These are phyloP conservation scores for Gambusia affinis DNA, from an alignment of 2,113 vertebrate genomes.

Conservation along the genomic window DNA sequence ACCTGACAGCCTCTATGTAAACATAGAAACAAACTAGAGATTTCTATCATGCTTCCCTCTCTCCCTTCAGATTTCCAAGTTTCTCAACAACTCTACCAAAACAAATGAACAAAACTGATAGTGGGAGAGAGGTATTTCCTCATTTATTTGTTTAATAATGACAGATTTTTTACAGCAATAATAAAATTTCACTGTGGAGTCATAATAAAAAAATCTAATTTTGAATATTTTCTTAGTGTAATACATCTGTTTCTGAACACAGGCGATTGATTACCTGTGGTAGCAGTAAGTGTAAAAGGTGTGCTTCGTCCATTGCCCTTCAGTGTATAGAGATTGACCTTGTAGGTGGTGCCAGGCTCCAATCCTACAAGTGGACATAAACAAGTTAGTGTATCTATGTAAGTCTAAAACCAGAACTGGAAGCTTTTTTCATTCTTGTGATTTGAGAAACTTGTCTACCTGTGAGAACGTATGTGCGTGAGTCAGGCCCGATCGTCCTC, in stretches of 20 bases:
- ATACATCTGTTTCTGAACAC: not conserved
- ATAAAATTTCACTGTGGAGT: not conserved
- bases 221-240: not conserved
- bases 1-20: not conserved
- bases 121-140: not conserved
- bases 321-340: slow-evolving; percentile 91
- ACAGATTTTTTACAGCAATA: not conserved
- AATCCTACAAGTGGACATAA: slow-evolving; percentile 75
- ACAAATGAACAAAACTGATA: not conserved
- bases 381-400: not conserved
- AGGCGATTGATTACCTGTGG: slow-evolving; percentile 84
- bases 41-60: not conserved
- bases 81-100: not conserved
- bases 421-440: not conserved
- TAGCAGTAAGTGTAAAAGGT: slow-evolving; percentile 87
- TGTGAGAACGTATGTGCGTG: slow-evolving; percentile 85
- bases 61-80: not conserved
- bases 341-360: slow-evolving; percentile 91
- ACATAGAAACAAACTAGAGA: not conserved
- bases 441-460: slow-evolving; percentile 73
- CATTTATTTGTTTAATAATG: not conserved
- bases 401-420: not conserved
- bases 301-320: slow-evolving; percentile 91
- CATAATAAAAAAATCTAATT: not conserved
- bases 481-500: slow-evolving; percentile 82